Percentiles rank a stretch among this genome's conserved stretches.
Evolutionary conservation across 2,888 invertebrate genomes (phyloP).

Genomic region (Pseudococcus jackbeardsleyi): DNA sequence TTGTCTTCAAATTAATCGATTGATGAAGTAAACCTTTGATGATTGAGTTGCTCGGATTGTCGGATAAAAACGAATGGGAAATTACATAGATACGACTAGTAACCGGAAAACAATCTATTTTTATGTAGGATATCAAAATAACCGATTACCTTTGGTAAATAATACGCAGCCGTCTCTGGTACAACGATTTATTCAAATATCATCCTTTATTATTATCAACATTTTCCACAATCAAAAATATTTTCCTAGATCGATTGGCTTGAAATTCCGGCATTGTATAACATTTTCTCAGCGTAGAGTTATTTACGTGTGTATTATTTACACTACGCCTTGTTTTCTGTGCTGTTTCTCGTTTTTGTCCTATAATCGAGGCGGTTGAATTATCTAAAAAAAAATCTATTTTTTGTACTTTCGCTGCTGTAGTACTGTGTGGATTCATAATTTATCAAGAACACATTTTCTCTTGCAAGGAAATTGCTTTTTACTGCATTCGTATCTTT

Average conservation of each 20-base stretch:
- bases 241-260: background rate
- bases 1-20: background rate
- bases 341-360: background rate
- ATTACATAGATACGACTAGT: background rate
- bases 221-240: constrained; percentile 4
- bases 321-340: background rate
- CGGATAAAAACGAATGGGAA: background rate
- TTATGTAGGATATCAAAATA: background rate
- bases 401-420: background rate
- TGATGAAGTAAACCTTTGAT: background rate
- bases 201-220: background rate
- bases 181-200: constrained; percentile 5
- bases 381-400: constrained; percentile 9
- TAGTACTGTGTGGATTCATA: background rate
- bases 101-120: background rate
- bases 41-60: background rate
- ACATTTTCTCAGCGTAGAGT: background rate
- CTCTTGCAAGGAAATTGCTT: background rate
- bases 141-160: background rate
- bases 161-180: background rate
- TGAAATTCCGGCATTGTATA: background rate
- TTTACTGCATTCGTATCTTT: constrained; percentile 19
- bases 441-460: constrained; percentile 19
- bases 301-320: background rate
- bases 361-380: background rate